Evolutionary conservation across 2,888 invertebrate genomes (phyloP).

Genomic region (Lithophane semibrunnea): DNA sequence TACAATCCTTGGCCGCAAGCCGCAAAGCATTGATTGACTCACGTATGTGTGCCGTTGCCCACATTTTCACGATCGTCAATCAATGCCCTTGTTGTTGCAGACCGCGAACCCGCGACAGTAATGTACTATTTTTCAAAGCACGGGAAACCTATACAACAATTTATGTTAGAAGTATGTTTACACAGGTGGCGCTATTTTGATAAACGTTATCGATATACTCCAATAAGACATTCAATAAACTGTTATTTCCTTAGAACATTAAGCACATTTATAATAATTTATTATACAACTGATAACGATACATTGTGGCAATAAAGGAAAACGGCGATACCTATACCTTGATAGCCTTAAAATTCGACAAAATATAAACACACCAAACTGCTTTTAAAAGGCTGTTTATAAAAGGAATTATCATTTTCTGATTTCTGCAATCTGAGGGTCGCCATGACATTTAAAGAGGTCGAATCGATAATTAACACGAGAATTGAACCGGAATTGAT

Average conservation of each 20-base stretch:
- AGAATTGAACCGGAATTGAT: conserved; percentile 48
- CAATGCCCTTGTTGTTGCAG: too few relatives aligned
- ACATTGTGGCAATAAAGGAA: conserved; percentile 20
- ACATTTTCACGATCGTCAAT: too few relatives aligned
- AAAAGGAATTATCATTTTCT: conserved; percentile 39
- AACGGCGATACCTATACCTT: conserved; percentile 13
- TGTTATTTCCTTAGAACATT: conserved; percentile 27
- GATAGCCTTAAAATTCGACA: conserved; percentile 23
- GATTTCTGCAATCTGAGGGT: conserved; percentile 36
- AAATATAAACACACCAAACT: conserved; percentile 11
- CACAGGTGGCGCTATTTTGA: conserved; percentile 27
- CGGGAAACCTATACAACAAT: background rate
- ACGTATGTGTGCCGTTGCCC: too few relatives aligned
- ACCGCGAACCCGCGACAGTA: too few relatives aligned
- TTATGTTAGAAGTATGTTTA: conserved; percentile 21
- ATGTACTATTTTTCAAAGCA: background rate
- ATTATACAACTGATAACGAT: conserved; percentile 30
- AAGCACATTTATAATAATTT: conserved; percentile 16
- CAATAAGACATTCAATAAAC: conserved; percentile 29
- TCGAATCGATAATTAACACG: conserved; percentile 47
- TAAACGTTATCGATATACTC: conserved; percentile 39
- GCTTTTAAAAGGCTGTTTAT: conserved; percentile 30
- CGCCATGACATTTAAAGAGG: conserved; percentile 61
- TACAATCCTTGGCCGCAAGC: too few relatives aligned
- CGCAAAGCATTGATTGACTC: too few relatives aligned